A percentile compares a stretch with the other conserved stretches of the same genome.
These are phyloP conservation scores for Phainopepla nitens DNA, from an alignment of 2,113 vertebrate species.

Conservation along the genomic window DNA sequence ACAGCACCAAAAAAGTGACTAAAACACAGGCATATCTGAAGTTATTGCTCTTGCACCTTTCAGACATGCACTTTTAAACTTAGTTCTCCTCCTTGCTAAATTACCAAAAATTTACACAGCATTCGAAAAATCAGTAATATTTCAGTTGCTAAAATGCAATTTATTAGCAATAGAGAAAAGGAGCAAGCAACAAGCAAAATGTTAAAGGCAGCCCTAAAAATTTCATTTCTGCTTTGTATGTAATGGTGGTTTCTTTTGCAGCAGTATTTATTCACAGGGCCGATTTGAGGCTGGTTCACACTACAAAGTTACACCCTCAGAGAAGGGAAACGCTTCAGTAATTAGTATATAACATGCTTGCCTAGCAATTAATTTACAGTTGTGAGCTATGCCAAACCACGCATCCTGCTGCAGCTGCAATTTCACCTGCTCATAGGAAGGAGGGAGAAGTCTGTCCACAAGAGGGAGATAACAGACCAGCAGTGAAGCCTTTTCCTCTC, in stretches of 20 bases:
- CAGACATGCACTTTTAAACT: background rate
- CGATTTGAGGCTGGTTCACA: background rate
- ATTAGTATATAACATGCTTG: background rate
- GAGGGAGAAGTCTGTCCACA: background rate
- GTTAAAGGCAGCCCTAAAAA: background rate
- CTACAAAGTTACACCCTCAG: background rate
- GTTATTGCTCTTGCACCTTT: background rate
- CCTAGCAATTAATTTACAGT: background rate
- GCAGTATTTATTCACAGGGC: background rate
- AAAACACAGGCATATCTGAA: background rate
- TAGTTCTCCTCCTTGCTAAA: background rate
- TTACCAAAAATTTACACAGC: background rate
- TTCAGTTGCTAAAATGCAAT: background rate
- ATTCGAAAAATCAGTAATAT: background rate
- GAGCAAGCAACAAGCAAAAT: background rate
- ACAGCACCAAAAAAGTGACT: background rate
- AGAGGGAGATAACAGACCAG: constrained; percentile 37
- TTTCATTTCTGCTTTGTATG: background rate
- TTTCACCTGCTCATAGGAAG: accelerated
- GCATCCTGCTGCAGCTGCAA: accelerated
- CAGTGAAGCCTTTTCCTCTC: accelerated
- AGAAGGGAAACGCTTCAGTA: background rate
- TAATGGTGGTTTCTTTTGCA: accelerated
- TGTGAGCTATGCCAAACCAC: background rate
- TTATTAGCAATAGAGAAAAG: background rate